These are phyloP conservation scores for Philhelius pedissequus DNA, from an alignment of 2,888 invertebrate genomes.

Conservation along the genomic window DNA sequence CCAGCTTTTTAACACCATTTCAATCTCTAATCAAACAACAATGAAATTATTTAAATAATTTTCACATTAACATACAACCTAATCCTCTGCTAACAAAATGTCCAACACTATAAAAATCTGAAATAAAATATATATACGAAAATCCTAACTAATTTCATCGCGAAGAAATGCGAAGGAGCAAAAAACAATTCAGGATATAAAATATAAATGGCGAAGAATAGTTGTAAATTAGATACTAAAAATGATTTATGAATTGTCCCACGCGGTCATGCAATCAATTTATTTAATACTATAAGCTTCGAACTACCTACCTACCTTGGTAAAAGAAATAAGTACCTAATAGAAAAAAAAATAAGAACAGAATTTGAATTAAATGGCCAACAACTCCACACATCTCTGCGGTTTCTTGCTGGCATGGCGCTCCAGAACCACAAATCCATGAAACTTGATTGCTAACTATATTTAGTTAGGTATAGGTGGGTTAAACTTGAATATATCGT, in stretches of 20 bases:
- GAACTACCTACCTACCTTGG: background rate
- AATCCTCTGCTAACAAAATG: slow-evolving; percentile 3
- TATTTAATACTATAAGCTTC: slow-evolving; percentile 26
- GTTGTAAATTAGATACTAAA: slow-evolving; percentile 64
- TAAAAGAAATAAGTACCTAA: background rate
- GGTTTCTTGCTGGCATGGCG: background rate
- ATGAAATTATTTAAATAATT: slow-evolving; percentile 9
- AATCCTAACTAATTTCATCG: slow-evolving; percentile 32
- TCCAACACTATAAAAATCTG: background rate
- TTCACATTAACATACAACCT: slow-evolving; percentile 9
- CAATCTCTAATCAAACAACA: background rate
- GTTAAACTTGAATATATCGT: background rate
- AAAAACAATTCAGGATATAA: slow-evolving; percentile 36
- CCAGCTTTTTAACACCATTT: background rate
- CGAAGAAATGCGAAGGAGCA: background rate
- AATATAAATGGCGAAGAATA: slow-evolving; percentile 65
- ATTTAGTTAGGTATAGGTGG: background rate
- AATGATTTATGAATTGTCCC: slow-evolving; percentile 67
- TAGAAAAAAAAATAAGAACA: background rate
- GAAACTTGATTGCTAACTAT: slow-evolving; percentile 13
- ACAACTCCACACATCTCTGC: slow-evolving; percentile 22
- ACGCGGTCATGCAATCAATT: slow-evolving; percentile 68
- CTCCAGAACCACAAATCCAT: slow-evolving; percentile 39
- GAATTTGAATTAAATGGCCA: slow-evolving; percentile 27
- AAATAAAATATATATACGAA: slow-evolving; percentile 17